Evolutionary conservation across 2,797 vertebrate genomes (phyloP).

Genomic region (Amblyraja radiata): DNA sequence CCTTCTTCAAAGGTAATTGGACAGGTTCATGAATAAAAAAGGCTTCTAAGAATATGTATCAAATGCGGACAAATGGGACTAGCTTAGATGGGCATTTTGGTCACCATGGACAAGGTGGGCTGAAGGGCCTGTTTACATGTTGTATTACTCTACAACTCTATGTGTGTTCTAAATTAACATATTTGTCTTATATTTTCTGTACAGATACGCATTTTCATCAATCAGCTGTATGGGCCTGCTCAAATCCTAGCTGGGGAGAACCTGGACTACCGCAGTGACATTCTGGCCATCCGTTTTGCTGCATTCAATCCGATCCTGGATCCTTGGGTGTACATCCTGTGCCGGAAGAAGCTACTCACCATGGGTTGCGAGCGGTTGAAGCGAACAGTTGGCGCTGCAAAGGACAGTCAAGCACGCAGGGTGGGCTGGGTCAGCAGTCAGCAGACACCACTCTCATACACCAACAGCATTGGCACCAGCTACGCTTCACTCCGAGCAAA

Average conservation of each 20-base stretch:
- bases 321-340: slow-evolving; percentile 72
- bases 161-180: background rate
- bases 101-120: no score
- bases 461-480: slow-evolving; percentile 61
- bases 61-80: no score
- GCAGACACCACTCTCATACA: slow-evolving; percentile 55
- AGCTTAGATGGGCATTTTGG: no score
- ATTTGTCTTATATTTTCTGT: slow-evolving; percentile 31
- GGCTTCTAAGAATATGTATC: no score
- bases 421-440: slow-evolving; percentile 52
- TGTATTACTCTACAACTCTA: no score
- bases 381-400: slow-evolving; percentile 44
- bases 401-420: slow-evolving; percentile 40
- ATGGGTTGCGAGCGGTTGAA: slow-evolving; percentile 61
- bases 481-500: slow-evolving; percentile 59
- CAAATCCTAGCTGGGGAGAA: slow-evolving; percentile 56
- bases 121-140: no score
- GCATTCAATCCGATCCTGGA: slow-evolving; percentile 72
- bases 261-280: slow-evolving; percentile 59
- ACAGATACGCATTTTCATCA: slow-evolving; percentile 68
- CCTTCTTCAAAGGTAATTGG: no score
- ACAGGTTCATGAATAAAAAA: no score
- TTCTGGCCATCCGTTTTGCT: slow-evolving; percentile 68
- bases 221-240: slow-evolving; percentile 62
- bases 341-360: slow-evolving; percentile 62